Conservation (phyloP, 2,888 invertebrate genomes). For the Malacosoma neustria region DNA sequence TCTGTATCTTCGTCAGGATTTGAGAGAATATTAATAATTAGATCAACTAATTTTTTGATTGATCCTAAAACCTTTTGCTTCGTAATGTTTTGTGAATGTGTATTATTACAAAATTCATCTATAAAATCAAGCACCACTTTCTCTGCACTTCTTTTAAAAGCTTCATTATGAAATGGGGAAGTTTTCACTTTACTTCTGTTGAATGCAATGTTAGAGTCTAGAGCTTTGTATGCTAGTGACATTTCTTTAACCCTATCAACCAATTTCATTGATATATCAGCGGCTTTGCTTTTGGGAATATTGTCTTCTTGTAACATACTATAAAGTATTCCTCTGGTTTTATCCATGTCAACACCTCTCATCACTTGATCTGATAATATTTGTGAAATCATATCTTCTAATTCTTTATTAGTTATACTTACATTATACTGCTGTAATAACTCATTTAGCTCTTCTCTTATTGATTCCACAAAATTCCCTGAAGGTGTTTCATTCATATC, state of each 20-base stretch:
- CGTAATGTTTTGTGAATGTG: slow-evolving; percentile 1
- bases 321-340: slow-evolving; percentile 10
- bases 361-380: slow-evolving; percentile 15
- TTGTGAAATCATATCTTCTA: slow-evolving; percentile 13
- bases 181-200: background rate
- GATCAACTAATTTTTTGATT: slow-evolving; percentile 11
- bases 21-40: slow-evolving; percentile 12
- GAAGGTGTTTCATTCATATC: background rate
- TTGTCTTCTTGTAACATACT: slow-evolving; percentile 10
- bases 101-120: slow-evolving; percentile 9
- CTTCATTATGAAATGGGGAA: background rate
- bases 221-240: slow-evolving; percentile 3
- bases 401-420: slow-evolving; percentile 6
- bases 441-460: slow-evolving; percentile 11
- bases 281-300: slow-evolving; percentile 12
- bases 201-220: slow-evolving; percentile 3
- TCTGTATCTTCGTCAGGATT: slow-evolving; percentile 11
- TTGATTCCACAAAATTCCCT: slow-evolving; percentile 4
- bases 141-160: slow-evolving; percentile 11
- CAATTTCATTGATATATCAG: slow-evolving; percentile 10
- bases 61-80: slow-evolving; percentile 8
- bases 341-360: slow-evolving; percentile 7
- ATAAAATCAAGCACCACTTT: slow-evolving; percentile 16
- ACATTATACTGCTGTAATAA: slow-evolving; percentile 10
- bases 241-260: slow-evolving; percentile 10